Percentiles rank a stretch among this genome's conserved stretches.
Conservation (phyloP, 2,113 vertebrate species). For the Gracilinanus agilis region DNA sequence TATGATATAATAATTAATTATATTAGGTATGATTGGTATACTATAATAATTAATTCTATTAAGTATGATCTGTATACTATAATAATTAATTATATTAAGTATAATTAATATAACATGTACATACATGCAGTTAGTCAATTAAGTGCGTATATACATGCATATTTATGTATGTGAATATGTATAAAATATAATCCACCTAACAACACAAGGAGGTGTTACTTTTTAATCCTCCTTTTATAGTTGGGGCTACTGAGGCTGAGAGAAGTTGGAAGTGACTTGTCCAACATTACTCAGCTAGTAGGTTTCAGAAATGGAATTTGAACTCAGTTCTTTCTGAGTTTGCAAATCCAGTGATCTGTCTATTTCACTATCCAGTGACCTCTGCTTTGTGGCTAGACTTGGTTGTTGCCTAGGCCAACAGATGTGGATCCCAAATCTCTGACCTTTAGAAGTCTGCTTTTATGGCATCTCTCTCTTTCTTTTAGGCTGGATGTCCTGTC, state of each 20-base stretch:
- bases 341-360: neutral
- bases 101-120: no score
- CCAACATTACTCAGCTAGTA: neutral
- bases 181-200: neutral
- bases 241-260: neutral
- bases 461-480: neutral
- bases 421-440: neutral
- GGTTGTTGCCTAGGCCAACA: neutral
- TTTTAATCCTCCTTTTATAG: neutral
- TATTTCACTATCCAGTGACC: neutral
- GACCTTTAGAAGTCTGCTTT: neutral
- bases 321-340: neutral
- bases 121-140: no score
- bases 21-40: no score
- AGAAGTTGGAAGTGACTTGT: neutral
- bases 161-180: neutral
- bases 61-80: no score
- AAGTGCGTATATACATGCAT: neutral
- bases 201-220: neutral
- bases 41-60: no score
- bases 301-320: neutral
- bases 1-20: no score
- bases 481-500: neutral
- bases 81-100: no score
- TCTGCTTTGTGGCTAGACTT: neutral